phyloP scores from a whole-genome alignment of 2,888 invertebrate genomes.

The Lysandra bellargus region DNA sequence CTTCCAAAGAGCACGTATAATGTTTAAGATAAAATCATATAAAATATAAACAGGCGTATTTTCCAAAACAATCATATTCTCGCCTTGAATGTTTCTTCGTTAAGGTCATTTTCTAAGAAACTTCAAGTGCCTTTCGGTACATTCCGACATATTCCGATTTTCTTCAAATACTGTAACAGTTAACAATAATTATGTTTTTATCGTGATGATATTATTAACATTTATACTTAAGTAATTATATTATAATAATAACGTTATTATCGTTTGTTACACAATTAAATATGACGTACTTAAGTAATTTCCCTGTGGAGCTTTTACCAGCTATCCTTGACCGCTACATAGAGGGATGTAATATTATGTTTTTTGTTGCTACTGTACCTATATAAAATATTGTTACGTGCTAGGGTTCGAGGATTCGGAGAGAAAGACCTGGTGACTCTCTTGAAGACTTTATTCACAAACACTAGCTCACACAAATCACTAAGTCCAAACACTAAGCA shows the following conservation, averaged over 20 bases:
- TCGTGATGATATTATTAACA: background rate
- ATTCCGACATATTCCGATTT: background rate
- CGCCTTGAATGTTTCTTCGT: background rate
- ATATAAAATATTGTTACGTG: no score
- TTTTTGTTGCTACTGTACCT: no score
- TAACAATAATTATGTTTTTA: background rate
- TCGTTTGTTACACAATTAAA: background rate
- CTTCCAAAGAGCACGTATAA: no score
- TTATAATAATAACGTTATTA: background rate
- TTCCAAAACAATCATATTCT: conserved; percentile 7
- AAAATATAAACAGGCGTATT: conserved; percentile 37
- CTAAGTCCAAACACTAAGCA: no score
- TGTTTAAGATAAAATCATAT: conserved; percentile 28
- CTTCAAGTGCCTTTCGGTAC: background rate
- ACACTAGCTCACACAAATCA: no score
- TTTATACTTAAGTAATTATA: background rate
- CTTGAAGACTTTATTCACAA: no score
- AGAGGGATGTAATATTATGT: background rate
- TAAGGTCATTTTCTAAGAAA: conserved; percentile 6
- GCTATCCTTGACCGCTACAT: background rate
- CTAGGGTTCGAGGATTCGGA: no score
- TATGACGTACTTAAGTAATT: background rate
- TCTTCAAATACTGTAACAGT: background rate
- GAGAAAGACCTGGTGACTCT: no score
- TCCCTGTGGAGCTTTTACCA: background rate